These are phyloP conservation scores for Apostichopus californicus DNA, from an alignment of 35 echinoderm and acorn worm species.

Conservation along the genomic window DNA sequence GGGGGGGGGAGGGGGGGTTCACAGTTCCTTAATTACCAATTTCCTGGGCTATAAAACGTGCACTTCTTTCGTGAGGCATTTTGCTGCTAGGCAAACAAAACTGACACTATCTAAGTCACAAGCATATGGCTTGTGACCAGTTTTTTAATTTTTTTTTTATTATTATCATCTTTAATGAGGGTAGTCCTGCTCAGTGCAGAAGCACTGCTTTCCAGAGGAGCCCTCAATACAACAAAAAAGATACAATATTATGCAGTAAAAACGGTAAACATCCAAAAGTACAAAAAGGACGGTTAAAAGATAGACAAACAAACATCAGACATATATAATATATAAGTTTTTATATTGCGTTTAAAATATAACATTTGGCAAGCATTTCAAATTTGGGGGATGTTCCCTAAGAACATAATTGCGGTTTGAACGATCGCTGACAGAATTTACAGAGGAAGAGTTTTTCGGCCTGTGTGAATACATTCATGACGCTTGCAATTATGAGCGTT, in stretches of 20 bases:
- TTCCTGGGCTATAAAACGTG: background rate
- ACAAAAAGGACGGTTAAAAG: too few relatives aligned
- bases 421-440: conserved; percentile 28
- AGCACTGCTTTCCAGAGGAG: too few relatives aligned
- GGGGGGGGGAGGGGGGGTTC: too few relatives aligned
- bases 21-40: too few relatives aligned
- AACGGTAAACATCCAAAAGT: too few relatives aligned
- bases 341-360: too few relatives aligned
- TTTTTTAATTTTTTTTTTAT: background rate
- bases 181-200: too few relatives aligned
- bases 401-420: background rate
- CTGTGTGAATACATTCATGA: conserved; percentile 17
- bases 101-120: conserved; percentile 39
- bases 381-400: background rate
- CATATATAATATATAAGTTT: too few relatives aligned
- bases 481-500: background rate
- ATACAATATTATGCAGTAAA: too few relatives aligned
- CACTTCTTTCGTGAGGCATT: conserved; percentile 15
- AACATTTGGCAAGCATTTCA: too few relatives aligned
- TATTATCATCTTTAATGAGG: too few relatives aligned
- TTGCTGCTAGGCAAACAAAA: conserved; percentile 20
- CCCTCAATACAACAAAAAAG: background rate
- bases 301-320: too few relatives aligned
- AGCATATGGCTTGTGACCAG: conserved; percentile 22
- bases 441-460: background rate